Evolutionary conservation across 35 echinoderm and acorn worm genomes (phyloP), one percentile per base, ranked within the genome.

Genomic region (Ophiothrix spiculata): DNA sequence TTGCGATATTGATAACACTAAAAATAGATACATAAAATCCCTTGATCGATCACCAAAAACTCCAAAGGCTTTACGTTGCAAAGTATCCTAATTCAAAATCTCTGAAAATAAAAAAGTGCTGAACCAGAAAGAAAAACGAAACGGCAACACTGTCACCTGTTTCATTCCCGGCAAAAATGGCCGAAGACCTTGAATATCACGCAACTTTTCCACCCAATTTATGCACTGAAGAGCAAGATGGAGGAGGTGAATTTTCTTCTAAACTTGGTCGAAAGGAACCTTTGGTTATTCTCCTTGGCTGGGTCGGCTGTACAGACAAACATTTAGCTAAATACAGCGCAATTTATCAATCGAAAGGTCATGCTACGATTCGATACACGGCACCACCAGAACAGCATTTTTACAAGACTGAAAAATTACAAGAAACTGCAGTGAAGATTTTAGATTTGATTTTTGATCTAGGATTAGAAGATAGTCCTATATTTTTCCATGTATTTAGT

Each of bases 401-500:
- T 25, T 91, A 88, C 32, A 31, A 14, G 12, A 77, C 78, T n/a
- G 54, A 76, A 74, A 85, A 83, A 37, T 15, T 87, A 0, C 8
- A 76, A 83, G 89, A 89, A 37, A 87, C 75, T 3, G 81, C 92
- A 34, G 8, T 36, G 19, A 92, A 99, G 46, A 79, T 99, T 36
- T 37, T 99, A 34, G 96, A 99, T 41, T 38, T 91, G 2, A 49
- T 94, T 17, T 99, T 94, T 42, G 96, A 99, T 45, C 56, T 99
- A 17, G 96, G 92, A 0, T 78, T 99, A 39, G 89, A 99, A 38
- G 92, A 99, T 63, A 94, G 91, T 39, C 86, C 83, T 14, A 83
- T 99, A n/a, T 84, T 99, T 38, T 91, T 99, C 37, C 96, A 99
- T 75, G 82, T 87, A 32, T 99, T 99, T 82, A 94, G 92, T 74